These are phyloP conservation scores for Caenorhabditis sp. DNA, from an alignment of 2,888 invertebrate species.

Conservation along the genomic window DNA sequence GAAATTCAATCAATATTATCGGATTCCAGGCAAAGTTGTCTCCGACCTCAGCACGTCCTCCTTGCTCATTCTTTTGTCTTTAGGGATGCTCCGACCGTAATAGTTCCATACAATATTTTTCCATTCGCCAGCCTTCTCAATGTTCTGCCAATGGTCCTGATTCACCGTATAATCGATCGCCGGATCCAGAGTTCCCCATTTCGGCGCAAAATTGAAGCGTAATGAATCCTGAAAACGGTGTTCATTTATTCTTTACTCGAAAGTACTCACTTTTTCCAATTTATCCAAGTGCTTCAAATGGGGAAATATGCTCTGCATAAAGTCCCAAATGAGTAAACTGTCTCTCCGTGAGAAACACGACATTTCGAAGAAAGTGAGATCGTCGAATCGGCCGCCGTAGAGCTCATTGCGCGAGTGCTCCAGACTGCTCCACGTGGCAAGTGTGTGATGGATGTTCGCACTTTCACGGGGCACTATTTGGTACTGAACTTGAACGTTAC, in stretches of 20 bases:
- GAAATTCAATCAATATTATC: neutral
- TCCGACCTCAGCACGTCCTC: neutral
- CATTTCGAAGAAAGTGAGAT: no score
- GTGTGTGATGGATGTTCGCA: neutral
- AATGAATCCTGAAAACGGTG: neutral
- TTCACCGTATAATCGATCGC: neutral
- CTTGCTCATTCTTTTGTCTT: neutral
- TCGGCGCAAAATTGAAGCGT: neutral
- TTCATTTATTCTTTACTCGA: slow-evolving; percentile 1
- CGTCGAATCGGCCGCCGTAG: neutral
- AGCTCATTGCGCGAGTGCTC: neutral
- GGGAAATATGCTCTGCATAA: no score
- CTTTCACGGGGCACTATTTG: neutral
- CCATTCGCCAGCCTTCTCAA: neutral
- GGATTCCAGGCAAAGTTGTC: no score
- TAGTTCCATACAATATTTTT: neutral
- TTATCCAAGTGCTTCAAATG: neutral
- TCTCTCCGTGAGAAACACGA: no score
- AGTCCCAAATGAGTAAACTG: no score
- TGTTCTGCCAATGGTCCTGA: neutral
- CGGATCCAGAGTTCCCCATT: neutral
- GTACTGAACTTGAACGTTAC: neutral
- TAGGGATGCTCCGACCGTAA: neutral
- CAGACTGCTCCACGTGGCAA: neutral
- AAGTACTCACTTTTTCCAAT: neutral